Evolutionary conservation across 2,888 invertebrate species (phyloP).

Genomic region (Temnothorax unifasciatus): DNA sequence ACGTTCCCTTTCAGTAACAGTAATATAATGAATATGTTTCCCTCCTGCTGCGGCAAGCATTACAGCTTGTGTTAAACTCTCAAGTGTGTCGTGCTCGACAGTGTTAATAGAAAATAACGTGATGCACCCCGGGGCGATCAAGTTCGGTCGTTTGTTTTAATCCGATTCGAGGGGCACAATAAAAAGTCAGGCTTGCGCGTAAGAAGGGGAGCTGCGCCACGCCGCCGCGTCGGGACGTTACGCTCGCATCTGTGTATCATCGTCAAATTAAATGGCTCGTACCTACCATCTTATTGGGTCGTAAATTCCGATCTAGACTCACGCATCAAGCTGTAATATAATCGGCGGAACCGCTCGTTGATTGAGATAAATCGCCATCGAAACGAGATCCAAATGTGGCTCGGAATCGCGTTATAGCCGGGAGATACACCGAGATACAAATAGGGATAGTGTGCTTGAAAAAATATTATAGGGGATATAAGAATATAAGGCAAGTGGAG

Average conservation of each 20-base stretch:
- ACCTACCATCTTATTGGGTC: constrained; percentile 38
- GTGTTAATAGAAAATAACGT: constrained; percentile 51
- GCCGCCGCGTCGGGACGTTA: background rate
- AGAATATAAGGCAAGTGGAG: background rate
- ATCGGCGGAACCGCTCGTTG: constrained; percentile 49
- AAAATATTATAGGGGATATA: background rate
- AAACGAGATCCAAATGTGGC: constrained; percentile 50
- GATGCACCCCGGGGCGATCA: background rate
- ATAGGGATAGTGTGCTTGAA: background rate
- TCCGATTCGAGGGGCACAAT: constrained; percentile 47
- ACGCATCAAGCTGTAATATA: constrained; percentile 44
- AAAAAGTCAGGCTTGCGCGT: background rate
- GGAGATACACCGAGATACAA: background rate
- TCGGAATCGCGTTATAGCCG: constrained; percentile 22
- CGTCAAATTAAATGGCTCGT: constrained; percentile 61
- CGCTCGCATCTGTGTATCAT: constrained; percentile 58
- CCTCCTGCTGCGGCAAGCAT: background rate
- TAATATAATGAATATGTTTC: constrained; percentile 18
- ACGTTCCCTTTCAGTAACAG: background rate
- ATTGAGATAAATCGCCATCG: constrained; percentile 65
- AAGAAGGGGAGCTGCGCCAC: constrained; percentile 2
- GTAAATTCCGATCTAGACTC: constrained; percentile 59
- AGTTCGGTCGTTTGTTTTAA: constrained; percentile 56
- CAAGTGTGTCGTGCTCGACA: constrained; percentile 25
- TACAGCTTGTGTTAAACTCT: constrained; percentile 20